Percentiles rank a stretch among this genome's conserved stretches.
These are phyloP conservation scores for Eupithecia inturbata DNA, from an alignment of 2,888 invertebrate genomes.

Conservation along the genomic window DNA sequence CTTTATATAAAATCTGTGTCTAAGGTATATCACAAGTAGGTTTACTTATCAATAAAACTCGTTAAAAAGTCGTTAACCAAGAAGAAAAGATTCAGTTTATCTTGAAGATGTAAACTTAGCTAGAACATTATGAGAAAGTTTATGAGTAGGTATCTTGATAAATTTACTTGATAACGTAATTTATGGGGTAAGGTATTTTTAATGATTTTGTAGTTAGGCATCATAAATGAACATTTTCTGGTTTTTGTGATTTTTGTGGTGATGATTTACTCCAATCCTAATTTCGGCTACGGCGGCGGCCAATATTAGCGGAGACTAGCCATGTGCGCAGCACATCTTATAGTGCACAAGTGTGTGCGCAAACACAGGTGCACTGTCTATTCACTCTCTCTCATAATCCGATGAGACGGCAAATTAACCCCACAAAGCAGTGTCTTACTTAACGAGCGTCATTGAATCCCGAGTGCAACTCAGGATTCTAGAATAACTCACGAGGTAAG, in stretches of 20 bases:
- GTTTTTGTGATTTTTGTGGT: too few relatives aligned
- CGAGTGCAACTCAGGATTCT: too few relatives aligned
- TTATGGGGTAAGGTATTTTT: not conserved
- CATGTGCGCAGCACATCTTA: not conserved
- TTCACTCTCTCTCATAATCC: too few relatives aligned
- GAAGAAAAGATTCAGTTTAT: slow-evolving; percentile 34
- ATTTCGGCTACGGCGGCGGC: not conserved
- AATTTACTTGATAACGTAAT: slow-evolving; percentile 8
- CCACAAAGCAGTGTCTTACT: too few relatives aligned
- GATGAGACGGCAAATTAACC: too few relatives aligned
- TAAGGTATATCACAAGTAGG: slow-evolving; percentile 27
- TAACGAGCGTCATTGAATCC: too few relatives aligned
- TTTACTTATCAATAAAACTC: slow-evolving; percentile 21
- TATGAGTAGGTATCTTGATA: slow-evolving; percentile 7
- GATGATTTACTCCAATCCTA: not conserved
- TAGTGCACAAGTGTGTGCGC: not conserved
- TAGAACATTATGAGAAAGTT: not conserved
- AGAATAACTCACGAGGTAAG: too few relatives aligned
- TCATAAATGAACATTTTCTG: not conserved
- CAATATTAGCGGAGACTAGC: not conserved
- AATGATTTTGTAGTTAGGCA: not conserved
- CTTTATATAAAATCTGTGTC: too few relatives aligned
- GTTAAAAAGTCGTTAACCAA: slow-evolving; percentile 41
- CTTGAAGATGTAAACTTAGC: slow-evolving; percentile 19
- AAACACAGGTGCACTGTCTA: too few relatives aligned